These are phyloP conservation scores for Perithous albicinctus DNA, from an alignment of 2,888 invertebrate genomes.

Conservation along the genomic window DNA sequence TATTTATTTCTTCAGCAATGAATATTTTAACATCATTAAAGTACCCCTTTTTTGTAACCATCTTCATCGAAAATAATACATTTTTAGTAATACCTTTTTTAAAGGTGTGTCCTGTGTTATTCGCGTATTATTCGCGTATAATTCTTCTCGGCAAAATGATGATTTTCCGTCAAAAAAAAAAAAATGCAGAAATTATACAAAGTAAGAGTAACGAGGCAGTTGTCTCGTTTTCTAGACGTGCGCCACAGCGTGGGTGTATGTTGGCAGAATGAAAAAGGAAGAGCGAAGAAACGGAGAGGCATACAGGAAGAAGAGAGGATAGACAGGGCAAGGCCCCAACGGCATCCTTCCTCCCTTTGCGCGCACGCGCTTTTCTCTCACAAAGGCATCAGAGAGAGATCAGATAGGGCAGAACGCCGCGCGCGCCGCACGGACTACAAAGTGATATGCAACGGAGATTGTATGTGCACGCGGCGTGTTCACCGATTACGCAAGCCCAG, in stretches of 20 bases:
- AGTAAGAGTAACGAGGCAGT: slow-evolving; percentile 2
- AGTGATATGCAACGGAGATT: slow-evolving; percentile 82
- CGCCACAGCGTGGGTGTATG: slow-evolving; percentile 21
- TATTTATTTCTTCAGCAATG: too few relatives aligned
- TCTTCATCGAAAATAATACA: too few relatives aligned
- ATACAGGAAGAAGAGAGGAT: slow-evolving; percentile 22
- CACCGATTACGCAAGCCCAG: slow-evolving; percentile 80
- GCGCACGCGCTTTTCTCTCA: slow-evolving; percentile 46
- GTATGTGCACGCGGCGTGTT: slow-evolving; percentile 76
- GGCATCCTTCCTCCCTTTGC: slow-evolving; percentile 29
- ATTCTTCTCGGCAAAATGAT: neutral
- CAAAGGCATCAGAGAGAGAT: slow-evolving; percentile 73
- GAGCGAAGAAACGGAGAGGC: slow-evolving; percentile 12
- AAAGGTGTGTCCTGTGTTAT: too few relatives aligned
- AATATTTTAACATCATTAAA: too few relatives aligned
- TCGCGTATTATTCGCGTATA: too few relatives aligned
- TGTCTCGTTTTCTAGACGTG: slow-evolving; percentile 27
- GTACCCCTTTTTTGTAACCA: too few relatives aligned
- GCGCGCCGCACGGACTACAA: slow-evolving; percentile 81
- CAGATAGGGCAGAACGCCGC: slow-evolving; percentile 78
- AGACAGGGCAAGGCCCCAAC: slow-evolving; percentile 34
- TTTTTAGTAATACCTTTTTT: too few relatives aligned
- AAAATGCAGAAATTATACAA: neutral
- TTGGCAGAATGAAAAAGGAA: slow-evolving; percentile 16
- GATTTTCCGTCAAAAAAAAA: neutral